Evolutionary conservation across 2,113 vertebrate genomes (phyloP).

Genomic region (Macrotus californicus): DNA sequence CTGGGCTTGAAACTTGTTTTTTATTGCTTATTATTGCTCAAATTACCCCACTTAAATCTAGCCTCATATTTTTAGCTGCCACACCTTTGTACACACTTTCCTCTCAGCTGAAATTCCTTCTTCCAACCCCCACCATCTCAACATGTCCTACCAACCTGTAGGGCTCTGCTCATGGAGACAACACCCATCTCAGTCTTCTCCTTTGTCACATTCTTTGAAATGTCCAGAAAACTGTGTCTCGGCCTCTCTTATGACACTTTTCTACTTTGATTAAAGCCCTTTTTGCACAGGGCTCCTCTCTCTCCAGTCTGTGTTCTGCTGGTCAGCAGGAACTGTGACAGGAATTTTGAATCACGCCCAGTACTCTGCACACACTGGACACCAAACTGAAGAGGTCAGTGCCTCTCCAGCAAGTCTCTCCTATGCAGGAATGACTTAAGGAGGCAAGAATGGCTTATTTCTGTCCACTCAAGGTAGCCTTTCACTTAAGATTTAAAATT

Average conservation of each 20-base stretch:
- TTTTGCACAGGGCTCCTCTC: background rate
- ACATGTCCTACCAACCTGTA: fast-evolving
- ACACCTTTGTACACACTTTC: background rate
- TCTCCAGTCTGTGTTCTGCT: background rate
- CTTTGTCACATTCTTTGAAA: background rate
- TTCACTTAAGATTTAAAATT: background rate
- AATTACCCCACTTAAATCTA: background rate
- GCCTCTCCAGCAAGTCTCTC: background rate
- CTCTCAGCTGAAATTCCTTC: background rate
- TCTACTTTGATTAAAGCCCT: background rate
- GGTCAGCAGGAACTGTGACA: background rate
- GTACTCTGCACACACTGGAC: background rate
- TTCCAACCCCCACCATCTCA: fast-evolving
- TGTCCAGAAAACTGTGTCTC: background rate
- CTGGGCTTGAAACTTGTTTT: background rate
- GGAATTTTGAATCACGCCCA: background rate
- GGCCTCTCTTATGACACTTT: background rate
- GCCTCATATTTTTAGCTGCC: background rate
- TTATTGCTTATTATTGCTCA: background rate
- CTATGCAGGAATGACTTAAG: background rate
- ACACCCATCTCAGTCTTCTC: fast-evolving
- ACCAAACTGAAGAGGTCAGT: background rate
- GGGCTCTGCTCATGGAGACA: no score
- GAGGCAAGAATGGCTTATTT: background rate
- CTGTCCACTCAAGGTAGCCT: background rate